These are phyloP conservation scores for Cheilinus undulatus DNA, from an alignment of 2,113 vertebrate species.

Conservation along the genomic window DNA sequence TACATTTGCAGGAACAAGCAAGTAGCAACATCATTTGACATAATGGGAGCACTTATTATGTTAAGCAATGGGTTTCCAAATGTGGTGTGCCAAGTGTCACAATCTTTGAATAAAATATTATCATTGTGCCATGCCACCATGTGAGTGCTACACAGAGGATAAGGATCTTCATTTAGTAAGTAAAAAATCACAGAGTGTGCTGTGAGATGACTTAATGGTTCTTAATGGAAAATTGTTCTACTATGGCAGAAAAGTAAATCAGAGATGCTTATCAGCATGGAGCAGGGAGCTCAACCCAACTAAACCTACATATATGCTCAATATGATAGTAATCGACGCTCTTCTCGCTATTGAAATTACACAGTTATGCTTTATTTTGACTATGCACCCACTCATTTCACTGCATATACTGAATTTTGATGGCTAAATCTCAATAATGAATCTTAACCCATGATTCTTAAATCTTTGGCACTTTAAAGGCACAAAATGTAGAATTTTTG, in stretches of 20 bases:
- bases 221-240: not conserved
- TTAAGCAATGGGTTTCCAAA: slow-evolving; percentile 67
- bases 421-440: too few species aligned
- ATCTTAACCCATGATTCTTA: too few species aligned
- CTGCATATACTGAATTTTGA: too few species aligned
- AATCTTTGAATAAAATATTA: slow-evolving; percentile 57
- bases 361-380: too few species aligned
- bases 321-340: not conserved
- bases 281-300: not conserved
- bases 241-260: not conserved
- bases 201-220: not conserved
- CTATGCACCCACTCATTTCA: too few species aligned
- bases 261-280: not conserved
- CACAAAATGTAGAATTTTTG: too few species aligned
- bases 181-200: not conserved
- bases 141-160: slow-evolving; percentile 19
- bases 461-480: too few species aligned
- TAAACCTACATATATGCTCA: not conserved
- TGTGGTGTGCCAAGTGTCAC: slow-evolving; percentile 48
- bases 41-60: slow-evolving; percentile 69
- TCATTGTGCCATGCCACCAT: slow-evolving; percentile 13
- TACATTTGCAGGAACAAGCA: slow-evolving; percentile 60
- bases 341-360: too few species aligned
- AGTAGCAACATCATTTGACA: slow-evolving; percentile 59
- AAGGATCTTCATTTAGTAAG: slow-evolving; percentile 29